phyloP scores from a whole-genome alignment of 2,113 vertebrate species.

The Cebidichthys violaceus region DNA sequence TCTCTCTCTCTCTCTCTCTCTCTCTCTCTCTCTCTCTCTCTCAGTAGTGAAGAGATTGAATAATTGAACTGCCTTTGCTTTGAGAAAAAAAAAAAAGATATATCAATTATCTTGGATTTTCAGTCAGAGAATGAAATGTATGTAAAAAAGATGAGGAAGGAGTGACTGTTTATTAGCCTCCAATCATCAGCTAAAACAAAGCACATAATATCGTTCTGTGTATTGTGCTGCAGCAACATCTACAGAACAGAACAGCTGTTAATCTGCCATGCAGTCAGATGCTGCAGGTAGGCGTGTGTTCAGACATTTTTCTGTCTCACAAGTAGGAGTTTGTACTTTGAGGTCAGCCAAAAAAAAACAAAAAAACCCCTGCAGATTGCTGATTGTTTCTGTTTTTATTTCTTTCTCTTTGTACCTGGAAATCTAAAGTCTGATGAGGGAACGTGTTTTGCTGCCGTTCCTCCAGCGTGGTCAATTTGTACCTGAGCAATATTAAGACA shows the following conservation, averaged over 20 bases:
- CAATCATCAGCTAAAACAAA: slow-evolving; percentile 54
- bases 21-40: slow-evolving; percentile 50
- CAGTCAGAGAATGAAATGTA: slow-evolving; percentile 42
- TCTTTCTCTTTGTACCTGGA: slow-evolving; percentile 22
- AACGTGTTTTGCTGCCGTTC: slow-evolving; percentile 1
- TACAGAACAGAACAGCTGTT: slow-evolving; percentile 38
- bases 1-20: slow-evolving; percentile 45
- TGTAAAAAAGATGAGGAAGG: neutral
- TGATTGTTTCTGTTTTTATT: slow-evolving; percentile 38
- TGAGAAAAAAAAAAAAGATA: slow-evolving; percentile 51
- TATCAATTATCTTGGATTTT: slow-evolving; percentile 65
- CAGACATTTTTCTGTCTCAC: slow-evolving; percentile 4
- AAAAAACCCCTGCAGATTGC: slow-evolving; percentile 49
- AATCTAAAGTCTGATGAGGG: slow-evolving; percentile 23
- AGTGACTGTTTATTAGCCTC: slow-evolving; percentile 43
- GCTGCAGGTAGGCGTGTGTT: slow-evolving; percentile 45
- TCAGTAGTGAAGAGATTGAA: slow-evolving; percentile 50
- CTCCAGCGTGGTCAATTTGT: slow-evolving; percentile 62
- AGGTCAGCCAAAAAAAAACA: slow-evolving; percentile 39
- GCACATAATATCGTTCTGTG: slow-evolving; percentile 31
- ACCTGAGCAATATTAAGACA: slow-evolving; percentile 48
- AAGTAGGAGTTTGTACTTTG: slow-evolving; percentile 43
- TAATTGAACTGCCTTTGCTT: slow-evolving; percentile 63
- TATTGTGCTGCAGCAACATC: slow-evolving; percentile 18
- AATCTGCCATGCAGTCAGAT: slow-evolving; percentile 8